Percentiles rank a stretch among this genome's conserved stretches.
Conservation (phyloP, 2,113 vertebrate species). For the Pseudolaguvia tuberculata region DNA sequence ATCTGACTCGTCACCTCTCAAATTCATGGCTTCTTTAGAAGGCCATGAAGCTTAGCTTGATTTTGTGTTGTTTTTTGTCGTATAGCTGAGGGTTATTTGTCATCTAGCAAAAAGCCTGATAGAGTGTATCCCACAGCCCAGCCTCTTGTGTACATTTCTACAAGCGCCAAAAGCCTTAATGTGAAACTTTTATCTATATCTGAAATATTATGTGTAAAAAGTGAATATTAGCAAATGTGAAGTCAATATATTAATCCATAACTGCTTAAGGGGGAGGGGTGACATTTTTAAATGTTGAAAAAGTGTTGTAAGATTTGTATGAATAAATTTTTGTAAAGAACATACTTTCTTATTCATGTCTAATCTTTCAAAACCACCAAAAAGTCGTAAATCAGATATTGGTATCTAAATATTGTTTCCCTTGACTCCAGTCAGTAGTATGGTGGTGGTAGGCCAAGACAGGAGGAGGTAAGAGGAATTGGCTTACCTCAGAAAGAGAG, state of each 20-base stretch:
- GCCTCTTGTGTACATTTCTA: conserved; percentile 84
- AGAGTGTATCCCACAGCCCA: conserved; percentile 73
- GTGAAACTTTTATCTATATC: conserved; percentile 80
- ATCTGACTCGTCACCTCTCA: conserved; percentile 39
- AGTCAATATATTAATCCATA: conserved; percentile 79
- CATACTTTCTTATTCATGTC: conserved; percentile 79
- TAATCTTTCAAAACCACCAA: conserved; percentile 86
- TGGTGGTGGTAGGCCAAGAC: not conserved
- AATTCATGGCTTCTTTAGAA: conserved; percentile 30
- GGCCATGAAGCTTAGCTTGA: conserved; percentile 40
- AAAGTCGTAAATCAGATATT: too few species aligned
- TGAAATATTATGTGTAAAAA: conserved; percentile 80
- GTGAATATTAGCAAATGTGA: conserved; percentile 76
- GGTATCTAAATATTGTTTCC: too few species aligned
- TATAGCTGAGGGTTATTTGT: conserved; percentile 67
- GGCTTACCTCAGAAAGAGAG: not conserved
- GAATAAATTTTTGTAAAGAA: conserved; percentile 79
- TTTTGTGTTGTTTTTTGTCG: conserved; percentile 52
- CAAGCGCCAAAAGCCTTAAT: conserved; percentile 96
- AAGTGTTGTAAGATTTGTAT: conserved; percentile 75
- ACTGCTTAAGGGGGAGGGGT: conserved; percentile 78
- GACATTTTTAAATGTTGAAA: conserved; percentile 91
- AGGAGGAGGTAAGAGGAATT: not conserved
- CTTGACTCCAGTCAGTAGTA: not conserved
- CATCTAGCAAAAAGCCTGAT: conserved; percentile 74